Evolutionary conservation across 2,797 vertebrate genomes (phyloP).

Genomic region (Clarias fuscus): DNA sequence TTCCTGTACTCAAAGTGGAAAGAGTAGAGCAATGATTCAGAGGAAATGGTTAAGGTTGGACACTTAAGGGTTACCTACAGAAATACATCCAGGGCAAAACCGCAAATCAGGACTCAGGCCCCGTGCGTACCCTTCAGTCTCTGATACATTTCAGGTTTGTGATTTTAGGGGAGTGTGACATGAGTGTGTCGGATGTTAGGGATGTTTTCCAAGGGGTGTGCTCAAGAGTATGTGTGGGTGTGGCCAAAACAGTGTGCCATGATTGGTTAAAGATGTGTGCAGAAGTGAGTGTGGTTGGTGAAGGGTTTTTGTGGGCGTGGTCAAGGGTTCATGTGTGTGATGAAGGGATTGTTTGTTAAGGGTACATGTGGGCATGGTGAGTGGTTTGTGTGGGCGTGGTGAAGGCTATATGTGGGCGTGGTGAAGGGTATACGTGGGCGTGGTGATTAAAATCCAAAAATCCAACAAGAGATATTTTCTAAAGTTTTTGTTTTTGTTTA

Average conservation of each 20-base stretch:
- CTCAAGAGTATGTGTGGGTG: not conserved
- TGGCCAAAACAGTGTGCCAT: not conserved
- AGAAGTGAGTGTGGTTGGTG: not conserved
- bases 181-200: not conserved
- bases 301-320: not conserved
- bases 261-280: not conserved
- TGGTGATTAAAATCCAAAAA: not conserved
- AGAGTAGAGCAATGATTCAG: not conserved
- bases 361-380: not conserved
- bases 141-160: not conserved
- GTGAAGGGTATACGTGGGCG: not conserved
- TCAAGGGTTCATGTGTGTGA: not conserved
- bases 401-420: not conserved
- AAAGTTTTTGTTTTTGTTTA: not conserved
- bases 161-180: not conserved
- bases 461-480: not conserved
- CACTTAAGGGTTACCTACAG: too few relatives aligned
- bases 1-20: not conserved
- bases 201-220: not conserved
- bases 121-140: not conserved
- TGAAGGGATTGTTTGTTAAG: too few relatives aligned
- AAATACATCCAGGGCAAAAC: not conserved
- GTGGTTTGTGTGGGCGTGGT: not conserved
- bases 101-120: not conserved
- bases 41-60: not conserved